A percentile compares a stretch with the other conserved stretches of the same genome.
These are phyloP conservation scores for Physeter macrocephalus DNA, from an alignment of 2,113 vertebrate species.

Conservation along the genomic window DNA sequence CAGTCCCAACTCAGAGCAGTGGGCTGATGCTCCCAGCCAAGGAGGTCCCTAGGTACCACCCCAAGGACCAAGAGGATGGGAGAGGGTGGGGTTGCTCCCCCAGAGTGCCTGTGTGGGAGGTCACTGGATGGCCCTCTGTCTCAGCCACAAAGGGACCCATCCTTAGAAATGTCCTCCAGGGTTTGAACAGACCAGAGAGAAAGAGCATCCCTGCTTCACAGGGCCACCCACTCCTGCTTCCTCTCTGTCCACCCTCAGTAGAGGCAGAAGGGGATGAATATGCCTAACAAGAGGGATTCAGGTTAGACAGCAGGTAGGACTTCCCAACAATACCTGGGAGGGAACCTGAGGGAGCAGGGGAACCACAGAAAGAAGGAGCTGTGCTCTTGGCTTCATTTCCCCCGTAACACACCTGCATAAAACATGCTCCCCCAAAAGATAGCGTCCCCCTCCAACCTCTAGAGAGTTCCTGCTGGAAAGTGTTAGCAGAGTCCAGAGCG, in stretches of 20 bases:
- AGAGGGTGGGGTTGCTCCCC: not conserved
- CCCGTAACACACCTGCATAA: not conserved
- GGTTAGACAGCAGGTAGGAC: not conserved
- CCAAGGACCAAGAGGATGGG: not conserved
- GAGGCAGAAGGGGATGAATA: not conserved
- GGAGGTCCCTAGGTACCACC: not conserved
- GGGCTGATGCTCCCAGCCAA: not conserved
- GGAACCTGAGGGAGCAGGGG: not conserved
- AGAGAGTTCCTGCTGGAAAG: not conserved
- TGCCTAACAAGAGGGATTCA: not conserved
- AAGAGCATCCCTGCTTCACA: not conserved
- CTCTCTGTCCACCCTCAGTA: not conserved
- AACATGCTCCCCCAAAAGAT: rapidly evolving
- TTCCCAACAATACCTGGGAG: not conserved
- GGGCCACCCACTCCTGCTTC: not conserved
- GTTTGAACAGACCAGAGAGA: not conserved
- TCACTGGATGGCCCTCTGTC: not conserved
- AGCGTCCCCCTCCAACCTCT: not conserved
- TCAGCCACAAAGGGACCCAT: not conserved
- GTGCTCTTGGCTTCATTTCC: not conserved
- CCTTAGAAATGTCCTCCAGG: not conserved
- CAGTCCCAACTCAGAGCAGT: not conserved
- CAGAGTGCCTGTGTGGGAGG: not conserved
- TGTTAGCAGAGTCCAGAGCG: not conserved
- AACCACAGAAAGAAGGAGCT: not conserved